Base-by-base conservation (phyloP, 2,113 vertebrate species). In the Riparia riparia region DNA sequence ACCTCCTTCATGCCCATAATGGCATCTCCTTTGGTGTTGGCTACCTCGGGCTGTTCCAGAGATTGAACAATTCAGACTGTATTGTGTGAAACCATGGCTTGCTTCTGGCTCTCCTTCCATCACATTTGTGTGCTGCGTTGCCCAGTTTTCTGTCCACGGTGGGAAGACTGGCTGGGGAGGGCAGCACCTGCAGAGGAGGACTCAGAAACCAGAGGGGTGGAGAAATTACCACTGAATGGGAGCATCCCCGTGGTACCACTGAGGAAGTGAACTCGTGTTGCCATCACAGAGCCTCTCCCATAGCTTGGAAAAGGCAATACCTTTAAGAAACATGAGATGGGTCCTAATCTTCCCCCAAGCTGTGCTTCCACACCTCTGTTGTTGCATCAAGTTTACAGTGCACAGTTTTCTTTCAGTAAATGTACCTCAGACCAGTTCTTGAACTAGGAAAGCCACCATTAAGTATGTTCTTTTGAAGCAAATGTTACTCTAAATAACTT, bases 261-360 rank as follows among this genome's bases (percentile, higher is more conserved):
- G 78, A 65, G 66, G 28, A 72, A 22, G 5, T 29, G 41, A 45
- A n/a, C 37, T 58, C 0, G 0, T 42, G 28, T 51, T 74, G 34
- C 60, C 1, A 1, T 8, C 47, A 50, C 56, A 78, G 53, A 49
- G n/a, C 57, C 26, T 64, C 26, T 12, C 32, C 25, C 21, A 28
- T 5, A 69, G 61, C 42, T 34, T 3, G 1, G 58, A 53, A 82
- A 63, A 60, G 69, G 24, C 22, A 60, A 15, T 17, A n/a, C 18
- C 24, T 78, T 78, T 78, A 58, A 69, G 25, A 74, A 65, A 64
- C 12, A 12, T 9, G 24, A 68, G 44, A n/a, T 10, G 10, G 31
- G 32, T 65, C 63, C 25, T 39, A 15, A 79, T 87, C 79, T 82
- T 34, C 31, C 58, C 39, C 70, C 50, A 74, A 74, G 54, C 32